Percentiles rank a stretch among this genome's conserved stretches.
Evolutionary conservation across 2,113 vertebrate species (phyloP).

Genomic region (Syngnathoides biaculeatus): DNA sequence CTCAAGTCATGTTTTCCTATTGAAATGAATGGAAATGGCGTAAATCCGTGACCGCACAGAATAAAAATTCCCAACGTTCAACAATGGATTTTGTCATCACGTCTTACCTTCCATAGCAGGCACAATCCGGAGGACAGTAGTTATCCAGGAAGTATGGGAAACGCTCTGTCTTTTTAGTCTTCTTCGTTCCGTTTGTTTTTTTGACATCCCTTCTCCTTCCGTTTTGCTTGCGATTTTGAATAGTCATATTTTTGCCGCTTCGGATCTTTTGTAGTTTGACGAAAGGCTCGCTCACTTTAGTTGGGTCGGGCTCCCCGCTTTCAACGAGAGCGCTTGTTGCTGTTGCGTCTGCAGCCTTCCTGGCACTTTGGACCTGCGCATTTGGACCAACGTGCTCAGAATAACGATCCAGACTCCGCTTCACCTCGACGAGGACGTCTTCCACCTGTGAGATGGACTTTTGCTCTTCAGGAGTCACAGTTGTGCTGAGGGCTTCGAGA

Average conservation of each 20-base stretch:
- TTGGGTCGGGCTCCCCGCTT: background rate
- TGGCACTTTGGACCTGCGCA: slow-evolving; percentile 7
- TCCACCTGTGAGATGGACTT: slow-evolving; percentile 14
- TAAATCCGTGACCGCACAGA: background rate
- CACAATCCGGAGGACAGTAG: slow-evolving; percentile 63
- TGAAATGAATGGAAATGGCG: too few relatives aligned
- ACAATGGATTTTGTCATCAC: background rate
- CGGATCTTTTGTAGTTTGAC: slow-evolving; percentile 14
- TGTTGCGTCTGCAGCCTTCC: slow-evolving; percentile 2
- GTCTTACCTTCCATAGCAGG: slow-evolving; percentile 63
- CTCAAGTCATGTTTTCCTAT: too few relatives aligned
- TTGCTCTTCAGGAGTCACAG: background rate
- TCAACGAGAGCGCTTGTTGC: slow-evolving; percentile 7
- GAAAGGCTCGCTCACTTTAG: slow-evolving; percentile 3
- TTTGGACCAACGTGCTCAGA: slow-evolving; percentile 10
- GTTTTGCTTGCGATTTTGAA: slow-evolving; percentile 24
- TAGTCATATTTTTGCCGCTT: slow-evolving; percentile 22
- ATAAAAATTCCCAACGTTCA: background rate
- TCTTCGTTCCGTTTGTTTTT: slow-evolving; percentile 31
- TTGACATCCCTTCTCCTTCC: slow-evolving; percentile 37
- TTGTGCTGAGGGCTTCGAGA: background rate
- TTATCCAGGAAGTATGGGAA: slow-evolving; percentile 64
- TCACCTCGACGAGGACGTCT: slow-evolving; percentile 22
- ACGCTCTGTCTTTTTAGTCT: slow-evolving; percentile 1
- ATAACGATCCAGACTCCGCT: slow-evolving; percentile 11